Conservation (phyloP, 2,113 vertebrate species). For the Spermophilus dauricus region DNA sequence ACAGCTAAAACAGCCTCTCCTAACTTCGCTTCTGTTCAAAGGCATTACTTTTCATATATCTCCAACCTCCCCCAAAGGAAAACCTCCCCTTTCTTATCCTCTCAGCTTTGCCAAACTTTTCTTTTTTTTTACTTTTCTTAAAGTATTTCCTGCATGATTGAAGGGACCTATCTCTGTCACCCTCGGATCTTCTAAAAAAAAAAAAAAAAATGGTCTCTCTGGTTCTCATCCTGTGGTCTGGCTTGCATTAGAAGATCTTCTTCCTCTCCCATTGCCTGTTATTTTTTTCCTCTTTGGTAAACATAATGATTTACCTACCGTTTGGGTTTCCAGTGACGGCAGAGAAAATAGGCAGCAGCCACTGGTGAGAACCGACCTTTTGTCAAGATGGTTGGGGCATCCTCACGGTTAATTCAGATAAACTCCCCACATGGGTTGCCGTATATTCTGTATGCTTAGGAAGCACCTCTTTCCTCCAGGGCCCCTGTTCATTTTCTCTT, state of each 20-base stretch:
- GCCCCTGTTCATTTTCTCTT: not conserved
- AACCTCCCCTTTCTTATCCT: not conserved
- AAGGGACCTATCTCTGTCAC: not conserved
- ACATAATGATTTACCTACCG: too few relatives aligned
- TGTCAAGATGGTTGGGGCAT: not conserved
- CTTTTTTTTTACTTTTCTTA: not conserved
- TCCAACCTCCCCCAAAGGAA: not conserved
- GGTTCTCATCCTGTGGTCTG: not conserved
- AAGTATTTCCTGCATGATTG: not conserved
- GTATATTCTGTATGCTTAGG: not conserved
- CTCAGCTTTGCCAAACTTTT: not conserved
- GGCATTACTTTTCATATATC: not conserved
- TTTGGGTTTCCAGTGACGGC: not conserved
- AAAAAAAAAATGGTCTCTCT: not conserved
- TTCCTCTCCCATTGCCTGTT: not conserved
- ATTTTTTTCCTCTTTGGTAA: not conserved
- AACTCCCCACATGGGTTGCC: not conserved
- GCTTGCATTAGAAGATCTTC: not conserved
- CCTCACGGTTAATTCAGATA: not conserved
- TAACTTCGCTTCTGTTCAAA: not conserved
- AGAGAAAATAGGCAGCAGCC: not conserved
- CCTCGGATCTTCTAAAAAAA: not conserved
- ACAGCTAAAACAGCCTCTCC: not conserved
- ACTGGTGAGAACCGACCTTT: not conserved
- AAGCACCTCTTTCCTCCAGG: too few relatives aligned